Evolutionary conservation across 1,140 invertebrate species (phyloP).

Genomic region (Drosophila prosaltans): DNA sequence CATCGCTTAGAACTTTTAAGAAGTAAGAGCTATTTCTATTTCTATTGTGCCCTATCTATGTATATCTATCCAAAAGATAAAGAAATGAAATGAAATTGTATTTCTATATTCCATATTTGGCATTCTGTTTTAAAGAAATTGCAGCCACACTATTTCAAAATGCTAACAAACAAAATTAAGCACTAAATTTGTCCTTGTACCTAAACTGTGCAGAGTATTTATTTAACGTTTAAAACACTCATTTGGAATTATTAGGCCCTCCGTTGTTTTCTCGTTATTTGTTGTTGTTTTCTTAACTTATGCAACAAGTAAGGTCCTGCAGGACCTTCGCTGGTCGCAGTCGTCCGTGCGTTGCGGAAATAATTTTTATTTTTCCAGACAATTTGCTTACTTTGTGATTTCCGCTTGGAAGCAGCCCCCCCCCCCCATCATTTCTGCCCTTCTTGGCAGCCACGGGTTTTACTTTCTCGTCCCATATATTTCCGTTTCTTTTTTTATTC

Average conservation of each 20-base stretch:
- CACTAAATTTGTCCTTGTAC: background rate
- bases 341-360: constrained; percentile 71
- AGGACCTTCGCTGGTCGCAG: constrained; percentile 18
- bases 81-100: no score
- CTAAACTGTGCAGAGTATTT: background rate
- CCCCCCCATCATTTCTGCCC: constrained; percentile 8
- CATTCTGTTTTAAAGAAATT: background rate
- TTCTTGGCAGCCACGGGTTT: background rate
- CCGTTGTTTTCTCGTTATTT: constrained; percentile 10
- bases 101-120: no score
- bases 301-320: constrained; percentile 62
- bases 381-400: constrained; percentile 83
- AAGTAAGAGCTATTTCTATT: no score
- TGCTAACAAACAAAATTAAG: no score
- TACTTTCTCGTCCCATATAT: constrained; percentile 54
- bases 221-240: background rate
- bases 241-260: background rate
- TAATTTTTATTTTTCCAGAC: constrained; percentile 83
- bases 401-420: constrained; percentile 54
- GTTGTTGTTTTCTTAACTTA: constrained; percentile 10
- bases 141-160: background rate
- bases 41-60: no score
- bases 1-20: no score
- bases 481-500: constrained; percentile 62
- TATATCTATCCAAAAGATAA: no score